Conservation (phyloP, 2,113 vertebrate species). For the Hemiprocne comata region DNA sequence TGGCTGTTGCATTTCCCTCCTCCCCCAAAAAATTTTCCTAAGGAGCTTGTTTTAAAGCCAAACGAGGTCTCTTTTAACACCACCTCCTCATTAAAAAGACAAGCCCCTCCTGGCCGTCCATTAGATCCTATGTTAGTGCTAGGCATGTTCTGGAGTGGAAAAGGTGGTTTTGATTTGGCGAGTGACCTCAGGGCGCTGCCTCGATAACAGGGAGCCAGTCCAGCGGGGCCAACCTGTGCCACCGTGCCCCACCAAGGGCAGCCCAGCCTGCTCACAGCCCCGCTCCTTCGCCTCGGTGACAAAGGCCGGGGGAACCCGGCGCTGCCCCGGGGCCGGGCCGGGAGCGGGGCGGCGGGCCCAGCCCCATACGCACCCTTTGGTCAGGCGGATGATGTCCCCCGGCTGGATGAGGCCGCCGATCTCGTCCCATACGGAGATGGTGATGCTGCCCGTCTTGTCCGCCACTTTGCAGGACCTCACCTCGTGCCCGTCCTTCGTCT, state of each 20-base stretch:
- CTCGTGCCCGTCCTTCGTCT: conserved; percentile 98
- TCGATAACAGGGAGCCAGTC: not conserved
- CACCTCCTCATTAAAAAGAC: not conserved
- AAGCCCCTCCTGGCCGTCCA: not conserved
- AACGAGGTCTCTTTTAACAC: not conserved
- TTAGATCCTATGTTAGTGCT: fast-evolving
- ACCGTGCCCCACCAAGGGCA: not conserved
- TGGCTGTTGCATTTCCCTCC: not conserved
- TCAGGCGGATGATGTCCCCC: conserved; percentile 96
- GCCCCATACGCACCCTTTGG: conserved; percentile 87
- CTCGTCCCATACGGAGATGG: conserved; percentile 98
- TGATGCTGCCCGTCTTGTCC: conserved; percentile 96
- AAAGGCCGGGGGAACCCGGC: not conserved
- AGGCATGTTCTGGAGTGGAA: not conserved
- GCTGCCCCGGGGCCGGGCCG: not conserved
- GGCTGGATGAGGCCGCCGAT: conserved; percentile 94
- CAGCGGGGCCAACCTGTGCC: not conserved
- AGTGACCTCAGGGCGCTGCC: not conserved
- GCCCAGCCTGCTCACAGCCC: not conserved
- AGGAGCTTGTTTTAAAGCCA: not conserved
- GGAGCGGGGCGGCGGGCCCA: not conserved
- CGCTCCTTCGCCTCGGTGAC: not conserved
- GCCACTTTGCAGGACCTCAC: conserved; percentile 97
- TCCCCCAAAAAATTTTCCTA: not conserved
- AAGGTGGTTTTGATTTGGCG: not conserved